A percentile compares a stretch with the other conserved stretches of the same genome.
phyloP scores from a whole-genome alignment of 1,140 invertebrate genomes.

The Hydropsyche tenuis region DNA sequence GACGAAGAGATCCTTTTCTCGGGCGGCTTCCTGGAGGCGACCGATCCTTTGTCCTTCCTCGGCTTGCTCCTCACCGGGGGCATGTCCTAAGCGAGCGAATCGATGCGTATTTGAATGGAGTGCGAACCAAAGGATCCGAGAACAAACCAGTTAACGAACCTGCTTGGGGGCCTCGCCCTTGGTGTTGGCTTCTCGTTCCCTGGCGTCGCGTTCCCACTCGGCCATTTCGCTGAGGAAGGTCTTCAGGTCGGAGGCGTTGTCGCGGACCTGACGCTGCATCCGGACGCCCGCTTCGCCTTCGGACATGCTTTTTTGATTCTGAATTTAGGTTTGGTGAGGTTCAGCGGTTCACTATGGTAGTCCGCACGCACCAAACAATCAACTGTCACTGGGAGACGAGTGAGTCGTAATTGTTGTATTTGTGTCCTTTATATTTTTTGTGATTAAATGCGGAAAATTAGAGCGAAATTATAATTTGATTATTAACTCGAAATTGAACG shows the following conservation, averaged over 20 bases:
- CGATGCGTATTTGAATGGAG: neutral
- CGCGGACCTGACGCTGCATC: slow-evolving; percentile 62
- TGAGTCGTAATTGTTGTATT: too few species aligned
- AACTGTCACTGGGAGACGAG: neutral
- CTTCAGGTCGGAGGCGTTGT: slow-evolving; percentile 77
- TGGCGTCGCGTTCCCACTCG: slow-evolving; percentile 85
- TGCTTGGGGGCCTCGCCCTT: slow-evolving; percentile 56
- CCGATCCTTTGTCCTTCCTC: slow-evolving; percentile 59
- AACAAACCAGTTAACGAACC: slow-evolving; percentile 50
- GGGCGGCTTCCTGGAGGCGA: slow-evolving; percentile 53
- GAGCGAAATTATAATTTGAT: too few species aligned
- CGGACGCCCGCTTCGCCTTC: neutral
- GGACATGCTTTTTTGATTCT: neutral
- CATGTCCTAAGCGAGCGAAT: slow-evolving; percentile 54
- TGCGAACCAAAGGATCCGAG: neutral
- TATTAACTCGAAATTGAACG: too few species aligned
- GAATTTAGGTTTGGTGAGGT: neutral
- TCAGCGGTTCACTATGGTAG: neutral
- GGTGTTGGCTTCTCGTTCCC: slow-evolving; percentile 75
- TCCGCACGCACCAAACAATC: neutral
- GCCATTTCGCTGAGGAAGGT: slow-evolving; percentile 78
- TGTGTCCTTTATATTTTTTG: too few species aligned
- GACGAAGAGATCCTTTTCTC: slow-evolving; percentile 61
- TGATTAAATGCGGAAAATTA: too few species aligned
- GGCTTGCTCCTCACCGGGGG: slow-evolving; percentile 65